Evolutionary conservation across 2,797 vertebrate species (phyloP).

Genomic region (Sebastes itinus): DNA sequence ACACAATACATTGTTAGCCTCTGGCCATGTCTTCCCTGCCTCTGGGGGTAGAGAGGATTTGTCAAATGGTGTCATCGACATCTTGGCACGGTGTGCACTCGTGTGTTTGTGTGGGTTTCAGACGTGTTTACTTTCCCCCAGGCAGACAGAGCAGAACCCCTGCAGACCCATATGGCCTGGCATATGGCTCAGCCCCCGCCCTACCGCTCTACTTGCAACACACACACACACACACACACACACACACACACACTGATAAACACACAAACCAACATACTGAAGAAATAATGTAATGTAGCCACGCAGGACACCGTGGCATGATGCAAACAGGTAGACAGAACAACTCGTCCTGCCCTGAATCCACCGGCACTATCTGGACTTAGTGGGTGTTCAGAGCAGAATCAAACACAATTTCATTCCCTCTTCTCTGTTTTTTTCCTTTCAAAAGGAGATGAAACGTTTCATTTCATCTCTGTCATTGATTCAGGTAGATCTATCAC

Average conservation of each 20-base stretch:
- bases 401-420: slow-evolving; percentile 27
- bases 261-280: slow-evolving; percentile 12
- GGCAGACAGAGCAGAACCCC: slow-evolving; percentile 63
- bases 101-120: slow-evolving; percentile 54
- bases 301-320: slow-evolving; percentile 28
- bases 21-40: slow-evolving; percentile 13
- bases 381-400: slow-evolving; percentile 43
- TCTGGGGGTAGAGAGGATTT: slow-evolving; percentile 37
- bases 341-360: slow-evolving; percentile 23
- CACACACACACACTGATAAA: not conserved
- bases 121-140: slow-evolving; percentile 72
- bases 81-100: slow-evolving; percentile 43
- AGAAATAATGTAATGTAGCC: slow-evolving; percentile 29
- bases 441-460: slow-evolving; percentile 54
- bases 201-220: slow-evolving; percentile 12
- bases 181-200: slow-evolving; percentile 63
- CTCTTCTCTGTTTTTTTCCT: slow-evolving; percentile 28
- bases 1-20: slow-evolving; percentile 43
- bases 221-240: slow-evolving; percentile 3
- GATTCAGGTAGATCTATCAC: slow-evolving; percentile 62
- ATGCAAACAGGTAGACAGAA: slow-evolving; percentile 58
- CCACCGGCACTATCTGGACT: slow-evolving; percentile 30
- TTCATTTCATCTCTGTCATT: slow-evolving; percentile 60
- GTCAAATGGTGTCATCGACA: slow-evolving; percentile 53
- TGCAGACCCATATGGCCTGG: slow-evolving; percentile 72